A percentile compares a stretch with the other conserved stretches of the same genome.
Evolutionary conservation across 2,888 invertebrate species (phyloP).

Genomic region (Xylocampa areola): DNA sequence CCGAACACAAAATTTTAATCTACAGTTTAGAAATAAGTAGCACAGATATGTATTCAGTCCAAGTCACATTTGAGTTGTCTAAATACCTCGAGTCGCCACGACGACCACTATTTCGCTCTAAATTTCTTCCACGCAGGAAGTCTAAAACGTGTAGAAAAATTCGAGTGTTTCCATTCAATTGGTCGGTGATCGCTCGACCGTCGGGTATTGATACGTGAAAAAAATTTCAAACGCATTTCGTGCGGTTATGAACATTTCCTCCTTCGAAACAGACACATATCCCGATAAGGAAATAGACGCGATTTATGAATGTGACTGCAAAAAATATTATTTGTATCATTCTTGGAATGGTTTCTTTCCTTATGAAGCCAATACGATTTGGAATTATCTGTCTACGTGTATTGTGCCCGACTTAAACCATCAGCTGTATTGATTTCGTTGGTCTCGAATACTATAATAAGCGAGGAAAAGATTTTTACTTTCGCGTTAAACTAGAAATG

Average conservation of each 20-base stretch:
- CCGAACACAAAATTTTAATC: too few species aligned
- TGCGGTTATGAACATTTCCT: constrained; percentile 52
- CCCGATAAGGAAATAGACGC: constrained; percentile 42
- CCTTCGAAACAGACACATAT: constrained; percentile 27
- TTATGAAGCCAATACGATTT: constrained; percentile 53
- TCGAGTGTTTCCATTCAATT: constrained; percentile 55
- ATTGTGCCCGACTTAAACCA: constrained; percentile 34
- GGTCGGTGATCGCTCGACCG: constrained; percentile 49
- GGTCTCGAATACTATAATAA: constrained; percentile 27
- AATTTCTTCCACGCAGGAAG: constrained; percentile 45
- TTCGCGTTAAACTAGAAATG: constrained; percentile 2
- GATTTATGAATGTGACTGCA: constrained; percentile 43
- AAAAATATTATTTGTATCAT: constrained; percentile 43
- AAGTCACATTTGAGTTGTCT: constrained; percentile 15
- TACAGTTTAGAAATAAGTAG: too few species aligned
- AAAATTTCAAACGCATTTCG: constrained; percentile 59
- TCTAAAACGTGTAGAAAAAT: constrained; percentile 49
- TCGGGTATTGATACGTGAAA: constrained; percentile 69
- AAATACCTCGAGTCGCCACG: constrained; percentile 8
- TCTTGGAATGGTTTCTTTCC: constrained; percentile 35
- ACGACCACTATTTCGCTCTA: constrained; percentile 32
- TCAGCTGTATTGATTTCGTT: constrained; percentile 31
- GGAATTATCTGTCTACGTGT: constrained; percentile 41
- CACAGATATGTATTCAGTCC: neutral
- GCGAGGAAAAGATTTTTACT: constrained; percentile 3